phyloP scores from a whole-genome alignment of 2,888 invertebrate species.

The Sminthurinus aureus region DNA sequence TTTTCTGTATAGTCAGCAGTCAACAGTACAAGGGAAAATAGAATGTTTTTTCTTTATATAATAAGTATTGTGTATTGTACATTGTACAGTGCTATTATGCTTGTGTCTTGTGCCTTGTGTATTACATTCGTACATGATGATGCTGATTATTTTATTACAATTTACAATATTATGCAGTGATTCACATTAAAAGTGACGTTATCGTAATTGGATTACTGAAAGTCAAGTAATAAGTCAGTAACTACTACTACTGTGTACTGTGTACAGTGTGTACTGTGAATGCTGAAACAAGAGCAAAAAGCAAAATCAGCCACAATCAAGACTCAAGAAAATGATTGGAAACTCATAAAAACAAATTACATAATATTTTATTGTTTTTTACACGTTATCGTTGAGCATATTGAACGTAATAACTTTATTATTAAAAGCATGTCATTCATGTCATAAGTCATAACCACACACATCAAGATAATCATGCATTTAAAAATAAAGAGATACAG shows the following conservation, averaged over 20 bases:
- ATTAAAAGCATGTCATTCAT: no score
- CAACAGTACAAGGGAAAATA: slow-evolving; percentile 4
- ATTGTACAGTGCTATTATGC: no score
- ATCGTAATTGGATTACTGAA: slow-evolving; percentile 23
- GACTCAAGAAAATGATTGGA: slow-evolving; percentile 22
- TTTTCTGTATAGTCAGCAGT: neutral
- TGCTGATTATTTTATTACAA: no score
- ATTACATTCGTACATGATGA: no score
- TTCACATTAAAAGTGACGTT: neutral
- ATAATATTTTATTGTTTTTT: slow-evolving; percentile 4
- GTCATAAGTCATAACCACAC: no score
- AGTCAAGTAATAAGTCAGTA: neutral
- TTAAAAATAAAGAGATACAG: no score
- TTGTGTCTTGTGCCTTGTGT: no score
- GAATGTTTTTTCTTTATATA: neutral
- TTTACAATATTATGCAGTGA: neutral
- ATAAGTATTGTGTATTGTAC: no score
- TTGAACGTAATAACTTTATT: neutral
- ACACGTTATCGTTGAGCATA: neutral
- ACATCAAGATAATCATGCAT: no score
- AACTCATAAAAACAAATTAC: slow-evolving; percentile 21
- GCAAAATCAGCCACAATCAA: no score
- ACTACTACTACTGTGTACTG: no score
- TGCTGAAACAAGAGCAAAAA: neutral
- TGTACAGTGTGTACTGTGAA: no score